Evolutionary conservation across 2,797 vertebrate species (phyloP).

Genomic region (Acridotheres tristis): DNA sequence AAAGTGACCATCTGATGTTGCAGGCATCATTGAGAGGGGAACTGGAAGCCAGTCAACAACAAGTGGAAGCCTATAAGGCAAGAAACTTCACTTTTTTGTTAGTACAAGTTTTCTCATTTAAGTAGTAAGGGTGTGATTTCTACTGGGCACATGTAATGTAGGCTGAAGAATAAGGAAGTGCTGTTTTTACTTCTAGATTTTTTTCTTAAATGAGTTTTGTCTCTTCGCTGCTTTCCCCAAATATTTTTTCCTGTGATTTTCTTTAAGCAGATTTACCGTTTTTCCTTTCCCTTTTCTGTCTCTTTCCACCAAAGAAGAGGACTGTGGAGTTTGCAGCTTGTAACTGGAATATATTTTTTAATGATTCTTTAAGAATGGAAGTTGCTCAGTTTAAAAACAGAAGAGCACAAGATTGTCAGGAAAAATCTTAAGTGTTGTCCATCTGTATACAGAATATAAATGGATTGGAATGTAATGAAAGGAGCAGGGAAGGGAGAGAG

Average conservation of each 20-base stretch:
- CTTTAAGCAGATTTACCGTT: neutral
- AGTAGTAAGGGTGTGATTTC: neutral
- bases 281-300: neutral
- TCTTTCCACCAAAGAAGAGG: neutral
- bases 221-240: neutral
- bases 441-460: neutral
- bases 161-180: neutral
- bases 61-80: conserved; percentile 93
- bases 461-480: neutral
- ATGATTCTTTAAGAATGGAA: neutral
- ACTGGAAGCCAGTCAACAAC: conserved; percentile 92
- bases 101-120: neutral
- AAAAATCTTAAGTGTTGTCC: neutral
- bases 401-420: neutral
- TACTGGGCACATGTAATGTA: neutral
- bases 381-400: neutral
- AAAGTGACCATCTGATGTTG: conserved; percentile 84
- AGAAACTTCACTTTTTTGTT: conserved; percentile 37
- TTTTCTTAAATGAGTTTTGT: neutral
- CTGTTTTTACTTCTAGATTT: neutral
- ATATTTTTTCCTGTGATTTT: neutral
- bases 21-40: conserved; percentile 91
- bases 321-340: neutral
- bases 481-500: neutral
- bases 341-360: neutral